Conservation (phyloP, 2,888 invertebrate species). For the Ochropacha duplaris region DNA sequence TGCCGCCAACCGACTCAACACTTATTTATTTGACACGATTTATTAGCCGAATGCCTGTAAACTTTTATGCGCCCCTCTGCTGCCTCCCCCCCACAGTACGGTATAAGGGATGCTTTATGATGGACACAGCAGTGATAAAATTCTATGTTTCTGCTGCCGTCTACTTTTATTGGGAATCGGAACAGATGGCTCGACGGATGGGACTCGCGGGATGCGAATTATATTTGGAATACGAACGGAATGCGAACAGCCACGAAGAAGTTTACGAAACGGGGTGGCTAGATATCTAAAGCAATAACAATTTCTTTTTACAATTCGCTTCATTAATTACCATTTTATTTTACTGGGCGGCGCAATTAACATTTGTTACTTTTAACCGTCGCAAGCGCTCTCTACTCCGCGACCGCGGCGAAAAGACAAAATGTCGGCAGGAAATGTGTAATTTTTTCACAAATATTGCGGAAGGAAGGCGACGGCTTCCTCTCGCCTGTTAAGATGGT, state of each 20-base stretch:
- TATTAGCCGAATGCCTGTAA: conserved; percentile 82
- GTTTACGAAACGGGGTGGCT: conserved; percentile 27
- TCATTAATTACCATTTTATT: conserved; percentile 73
- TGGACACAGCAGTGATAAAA: conserved; percentile 75
- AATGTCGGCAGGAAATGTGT: conserved; percentile 76
- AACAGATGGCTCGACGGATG: conserved; percentile 61
- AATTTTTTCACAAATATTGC: conserved; percentile 80
- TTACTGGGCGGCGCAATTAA: conserved; percentile 67
- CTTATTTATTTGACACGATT: conserved; percentile 83
- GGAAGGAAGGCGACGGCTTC: conserved; percentile 78
- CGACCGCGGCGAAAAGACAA: conserved; percentile 60
- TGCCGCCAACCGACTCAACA: conserved; percentile 82
- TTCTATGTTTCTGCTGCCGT: conserved; percentile 69
- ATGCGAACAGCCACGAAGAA: conserved; percentile 31
- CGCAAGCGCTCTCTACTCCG: conserved; percentile 51
- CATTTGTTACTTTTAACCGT: conserved; percentile 65
- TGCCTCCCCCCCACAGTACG: conserved; percentile 42
- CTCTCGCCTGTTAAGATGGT: conserved; percentile 76
- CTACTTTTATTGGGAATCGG: conserved; percentile 70
- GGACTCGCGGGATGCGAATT: conserved; percentile 22
- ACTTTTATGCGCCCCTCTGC: conserved; percentile 76
- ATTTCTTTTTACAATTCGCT: conserved; percentile 61
- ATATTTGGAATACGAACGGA: conserved; percentile 27
- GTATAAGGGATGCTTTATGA: conserved; percentile 68
- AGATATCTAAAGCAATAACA: conserved; percentile 49